Base-by-base conservation (phyloP, 1,140 invertebrate species). In the Atta texana region DNA sequence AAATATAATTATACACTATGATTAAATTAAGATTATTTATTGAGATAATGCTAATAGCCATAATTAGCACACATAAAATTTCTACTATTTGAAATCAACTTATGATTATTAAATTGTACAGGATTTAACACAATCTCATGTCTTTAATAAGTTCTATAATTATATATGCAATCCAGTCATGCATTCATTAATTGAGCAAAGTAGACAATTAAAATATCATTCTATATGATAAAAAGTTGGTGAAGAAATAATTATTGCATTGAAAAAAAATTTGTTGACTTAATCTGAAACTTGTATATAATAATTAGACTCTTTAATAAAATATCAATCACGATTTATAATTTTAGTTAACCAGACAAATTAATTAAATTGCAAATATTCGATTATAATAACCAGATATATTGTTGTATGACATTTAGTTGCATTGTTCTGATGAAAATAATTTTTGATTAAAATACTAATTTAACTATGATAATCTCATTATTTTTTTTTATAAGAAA, bases 1-100 rank as follows among this genome's bases (percentile, higher is more conserved):
- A 31, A 61, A 61, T 8, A 14, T 34, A 61, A 82, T 82, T 82
- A 82, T 7, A 16, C 6, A 16, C 3, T 10, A 14, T 34, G 31
- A 84, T 75, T 84, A 75, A 75, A 34, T 61, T 49, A 82, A 49
- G 68, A 82, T 82, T 68, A 82, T 51, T 51, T 31, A 31, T 31
- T 28, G 55, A 61, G n/a, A 61, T 74, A 84, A 84, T 28, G 24
- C 34, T 61, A 74, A 61, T 51, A 61, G 16, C 24, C 28, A 21
- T 72, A 72, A 82, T 82, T 72, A 44, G 24, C 24, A 21, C 16
- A 51, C 28, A 51, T 55, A 14, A 75, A 61, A 84, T 21, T 63
- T 63, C 80, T 51, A 49, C 24, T 71, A 12, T 59, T 44, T 31
- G 53, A 49, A 61, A 84, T 84, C 55, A 44, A 74, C 53, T 12